Evolutionary conservation across 2,113 vertebrate genomes (phyloP).

Genomic region (Hemiprocne comata): DNA sequence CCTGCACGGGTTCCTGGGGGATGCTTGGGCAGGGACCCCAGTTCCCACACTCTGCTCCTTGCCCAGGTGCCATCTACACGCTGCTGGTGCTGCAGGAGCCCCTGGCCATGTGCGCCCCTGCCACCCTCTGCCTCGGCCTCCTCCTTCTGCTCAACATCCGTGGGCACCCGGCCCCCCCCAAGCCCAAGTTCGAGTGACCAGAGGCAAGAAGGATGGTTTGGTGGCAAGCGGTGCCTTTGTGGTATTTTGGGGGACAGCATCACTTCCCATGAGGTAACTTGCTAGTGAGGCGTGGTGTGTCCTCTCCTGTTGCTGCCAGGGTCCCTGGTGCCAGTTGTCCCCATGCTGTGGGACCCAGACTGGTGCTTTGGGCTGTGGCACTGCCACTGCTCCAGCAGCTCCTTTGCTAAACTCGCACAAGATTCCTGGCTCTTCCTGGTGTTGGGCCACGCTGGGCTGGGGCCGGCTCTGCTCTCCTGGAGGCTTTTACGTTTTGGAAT

Average conservation of each 20-base stretch:
- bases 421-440: neutral
- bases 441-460: accelerated
- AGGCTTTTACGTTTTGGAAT: constrained; percentile 15
- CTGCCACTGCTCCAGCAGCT: accelerated
- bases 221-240: accelerated
- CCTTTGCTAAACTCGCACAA: accelerated
- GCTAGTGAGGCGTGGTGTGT: accelerated
- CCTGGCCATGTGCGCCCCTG: constrained; percentile 67
- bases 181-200: constrained; percentile 48
- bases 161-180: neutral
- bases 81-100: constrained; percentile 75
- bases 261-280: accelerated
- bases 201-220: neutral
- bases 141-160: constrained; percentile 76
- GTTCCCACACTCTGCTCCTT: neutral
- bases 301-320: neutral
- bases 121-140: constrained; percentile 72
- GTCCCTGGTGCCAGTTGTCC: neutral
- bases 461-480: neutral
- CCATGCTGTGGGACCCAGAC: accelerated
- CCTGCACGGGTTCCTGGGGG: accelerated
- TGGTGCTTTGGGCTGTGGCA: neutral
- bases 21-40: accelerated
- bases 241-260: accelerated
- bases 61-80: constrained; percentile 79